A percentile compares a stretch with the other conserved stretches of the same genome.
Conservation (phyloP, 2,888 invertebrate species). For the Parnassius apollo region DNA sequence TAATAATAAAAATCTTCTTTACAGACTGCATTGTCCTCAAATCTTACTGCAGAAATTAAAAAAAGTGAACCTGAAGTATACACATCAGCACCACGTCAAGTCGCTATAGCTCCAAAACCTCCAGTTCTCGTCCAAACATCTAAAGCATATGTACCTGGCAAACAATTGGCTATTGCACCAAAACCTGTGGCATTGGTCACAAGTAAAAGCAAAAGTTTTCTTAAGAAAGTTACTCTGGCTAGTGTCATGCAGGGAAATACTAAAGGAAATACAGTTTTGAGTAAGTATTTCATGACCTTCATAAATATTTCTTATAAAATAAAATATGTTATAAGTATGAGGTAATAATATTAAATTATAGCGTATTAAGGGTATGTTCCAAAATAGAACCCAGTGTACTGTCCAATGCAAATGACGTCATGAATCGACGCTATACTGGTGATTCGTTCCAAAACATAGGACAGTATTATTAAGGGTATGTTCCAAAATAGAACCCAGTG, state of each 20-base stretch:
- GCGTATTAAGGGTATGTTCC: too few relatives aligned
- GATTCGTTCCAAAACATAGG: too few relatives aligned
- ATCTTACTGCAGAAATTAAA: conserved; percentile 32
- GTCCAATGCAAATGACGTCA: too few relatives aligned
- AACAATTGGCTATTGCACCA: conserved; percentile 58
- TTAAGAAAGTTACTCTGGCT: conserved; percentile 53
- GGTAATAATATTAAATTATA: too few relatives aligned
- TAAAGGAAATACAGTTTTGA: conserved; percentile 54
- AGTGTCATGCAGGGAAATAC: conserved; percentile 42
- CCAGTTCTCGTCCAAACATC: conserved; percentile 43
- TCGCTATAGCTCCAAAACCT: conserved; percentile 78
- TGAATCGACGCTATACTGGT: too few relatives aligned
- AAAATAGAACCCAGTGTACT: too few relatives aligned
- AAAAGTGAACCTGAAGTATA: conserved; percentile 40
- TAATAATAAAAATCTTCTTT: background rate
- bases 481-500: too few relatives aligned
- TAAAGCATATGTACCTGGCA: conserved; percentile 37
- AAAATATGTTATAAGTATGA: too few relatives aligned
- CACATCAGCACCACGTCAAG: conserved; percentile 53
- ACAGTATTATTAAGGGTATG: too few relatives aligned
- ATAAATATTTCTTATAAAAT: too few relatives aligned
- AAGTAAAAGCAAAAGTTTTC: conserved; percentile 37
- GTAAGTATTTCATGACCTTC: conserved; percentile 38
- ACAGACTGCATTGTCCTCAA: conserved; percentile 36
- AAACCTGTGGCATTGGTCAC: conserved; percentile 53